Conservation (phyloP, 1,140 invertebrate species). For the Diorhabda sublineata region DNA sequence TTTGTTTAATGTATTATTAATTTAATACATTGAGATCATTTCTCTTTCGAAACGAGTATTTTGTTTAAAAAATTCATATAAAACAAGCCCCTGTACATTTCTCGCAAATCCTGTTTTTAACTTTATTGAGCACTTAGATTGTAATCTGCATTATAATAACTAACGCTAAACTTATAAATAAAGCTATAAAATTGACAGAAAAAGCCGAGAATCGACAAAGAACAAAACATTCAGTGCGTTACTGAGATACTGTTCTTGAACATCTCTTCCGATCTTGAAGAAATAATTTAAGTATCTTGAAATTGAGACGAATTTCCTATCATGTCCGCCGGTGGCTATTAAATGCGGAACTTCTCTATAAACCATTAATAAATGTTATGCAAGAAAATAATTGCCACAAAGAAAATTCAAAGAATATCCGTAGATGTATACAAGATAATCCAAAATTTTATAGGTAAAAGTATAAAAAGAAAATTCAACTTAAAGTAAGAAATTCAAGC, state of each 20-base stretch:
- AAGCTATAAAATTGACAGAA: not conserved
- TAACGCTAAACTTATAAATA: not conserved
- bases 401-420: too few relatives aligned
- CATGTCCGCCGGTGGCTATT: not conserved
- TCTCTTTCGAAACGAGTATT: not conserved
- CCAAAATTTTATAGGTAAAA: too few relatives aligned
- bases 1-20: not conserved
- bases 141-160: too few relatives aligned
- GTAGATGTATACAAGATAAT: too few relatives aligned
- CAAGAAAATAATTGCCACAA: too few relatives aligned
- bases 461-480: too few relatives aligned
- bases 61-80: not conserved
- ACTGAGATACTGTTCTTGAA: too few relatives aligned
- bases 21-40: not conserved
- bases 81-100: not conserved
- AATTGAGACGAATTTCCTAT: not conserved
- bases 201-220: not conserved
- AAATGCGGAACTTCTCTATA: not conserved
- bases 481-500: too few relatives aligned
- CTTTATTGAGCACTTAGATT: too few relatives aligned
- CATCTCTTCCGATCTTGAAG: too few relatives aligned
- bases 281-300: too few relatives aligned
- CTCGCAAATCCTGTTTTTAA: not conserved
- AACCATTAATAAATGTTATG: not conserved
- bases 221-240: too few relatives aligned